A percentile compares a stretch with the other conserved stretches of the same genome.
Evolutionary conservation across 1,140 invertebrate genomes (phyloP).

Genomic region (Trichonephila clavata): DNA sequence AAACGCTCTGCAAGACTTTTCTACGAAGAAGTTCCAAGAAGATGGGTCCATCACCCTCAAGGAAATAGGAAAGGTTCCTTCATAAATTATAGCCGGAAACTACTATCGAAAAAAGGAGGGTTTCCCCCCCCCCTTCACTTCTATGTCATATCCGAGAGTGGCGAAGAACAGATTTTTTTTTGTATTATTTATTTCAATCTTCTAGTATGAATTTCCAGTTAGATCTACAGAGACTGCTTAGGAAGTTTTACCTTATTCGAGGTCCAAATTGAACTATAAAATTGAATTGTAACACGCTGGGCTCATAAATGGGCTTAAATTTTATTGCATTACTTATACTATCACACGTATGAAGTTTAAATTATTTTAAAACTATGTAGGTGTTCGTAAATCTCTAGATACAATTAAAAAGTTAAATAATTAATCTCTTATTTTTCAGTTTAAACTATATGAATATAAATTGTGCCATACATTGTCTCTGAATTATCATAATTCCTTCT

Average conservation of each 20-base stretch:
- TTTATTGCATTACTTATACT: too few species aligned
- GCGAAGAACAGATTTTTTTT: slow-evolving; percentile 22
- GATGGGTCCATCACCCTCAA: slow-evolving; percentile 66
- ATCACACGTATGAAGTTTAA: too few species aligned
- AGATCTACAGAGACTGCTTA: neutral
- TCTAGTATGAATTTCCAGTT: slow-evolving; percentile 10
- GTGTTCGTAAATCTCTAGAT: too few species aligned
- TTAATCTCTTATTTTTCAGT: too few species aligned
- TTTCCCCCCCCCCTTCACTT: neutral
- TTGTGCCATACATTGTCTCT: too few species aligned
- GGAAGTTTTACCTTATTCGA: neutral
- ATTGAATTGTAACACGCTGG: too few species aligned
- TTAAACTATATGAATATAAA: too few species aligned
- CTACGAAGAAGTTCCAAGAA: slow-evolving; percentile 28
- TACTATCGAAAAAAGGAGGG: slow-evolving; percentile 43
- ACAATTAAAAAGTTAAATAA: too few species aligned
- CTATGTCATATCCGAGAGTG: slow-evolving; percentile 63
- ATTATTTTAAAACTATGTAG: too few species aligned
- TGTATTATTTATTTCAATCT: slow-evolving; percentile 40
- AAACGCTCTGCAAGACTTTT: slow-evolving; percentile 34
- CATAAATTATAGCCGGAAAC: slow-evolving; percentile 74
- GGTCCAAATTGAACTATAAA: neutral
- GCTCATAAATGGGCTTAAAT: too few species aligned
- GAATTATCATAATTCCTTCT: too few species aligned
- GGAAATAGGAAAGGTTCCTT: slow-evolving; percentile 67